Conservation (phyloP, 2,113 vertebrate species). For the Callithrix jacchus region DNA sequence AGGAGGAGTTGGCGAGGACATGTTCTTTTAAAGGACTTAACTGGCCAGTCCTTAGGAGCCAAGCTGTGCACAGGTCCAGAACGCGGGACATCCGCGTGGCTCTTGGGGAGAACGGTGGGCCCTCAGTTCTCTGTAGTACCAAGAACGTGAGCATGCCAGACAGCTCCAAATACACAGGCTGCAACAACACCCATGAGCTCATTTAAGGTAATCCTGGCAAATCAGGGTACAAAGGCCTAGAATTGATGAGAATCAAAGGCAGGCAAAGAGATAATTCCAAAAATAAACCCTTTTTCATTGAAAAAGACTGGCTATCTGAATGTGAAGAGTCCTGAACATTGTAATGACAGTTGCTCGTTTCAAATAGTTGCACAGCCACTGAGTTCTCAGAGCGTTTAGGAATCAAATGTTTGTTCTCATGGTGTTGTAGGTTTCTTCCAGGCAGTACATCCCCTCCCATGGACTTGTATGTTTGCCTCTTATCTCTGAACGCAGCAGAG, state of each 20-base stretch:
- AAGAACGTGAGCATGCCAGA: not conserved
- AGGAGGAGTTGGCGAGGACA: not conserved
- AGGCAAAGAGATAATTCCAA: not conserved
- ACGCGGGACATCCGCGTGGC: not conserved
- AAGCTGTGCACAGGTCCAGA: not conserved
- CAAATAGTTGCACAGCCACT: not conserved
- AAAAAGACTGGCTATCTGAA: not conserved
- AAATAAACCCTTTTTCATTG: not conserved
- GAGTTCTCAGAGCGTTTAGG: not conserved
- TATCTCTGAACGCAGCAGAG: not conserved
- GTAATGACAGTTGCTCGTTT: rapidly evolving
- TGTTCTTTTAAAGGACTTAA: no score
- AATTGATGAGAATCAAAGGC: not conserved
- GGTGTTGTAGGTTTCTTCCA: not conserved
- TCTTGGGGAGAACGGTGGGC: not conserved
- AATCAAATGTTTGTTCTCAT: rapidly evolving
- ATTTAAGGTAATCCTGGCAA: not conserved
- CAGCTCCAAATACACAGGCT: not conserved
- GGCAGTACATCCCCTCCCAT: not conserved
- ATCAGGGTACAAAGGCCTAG: rapidly evolving
- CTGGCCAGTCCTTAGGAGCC: not conserved
- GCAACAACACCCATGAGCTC: rapidly evolving
- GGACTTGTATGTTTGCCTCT: not conserved
- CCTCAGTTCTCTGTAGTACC: not conserved
- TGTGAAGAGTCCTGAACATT: no score